phyloP scores from a whole-genome alignment of 2,888 invertebrate genomes.

The Rambutsinella grinnellia region DNA sequence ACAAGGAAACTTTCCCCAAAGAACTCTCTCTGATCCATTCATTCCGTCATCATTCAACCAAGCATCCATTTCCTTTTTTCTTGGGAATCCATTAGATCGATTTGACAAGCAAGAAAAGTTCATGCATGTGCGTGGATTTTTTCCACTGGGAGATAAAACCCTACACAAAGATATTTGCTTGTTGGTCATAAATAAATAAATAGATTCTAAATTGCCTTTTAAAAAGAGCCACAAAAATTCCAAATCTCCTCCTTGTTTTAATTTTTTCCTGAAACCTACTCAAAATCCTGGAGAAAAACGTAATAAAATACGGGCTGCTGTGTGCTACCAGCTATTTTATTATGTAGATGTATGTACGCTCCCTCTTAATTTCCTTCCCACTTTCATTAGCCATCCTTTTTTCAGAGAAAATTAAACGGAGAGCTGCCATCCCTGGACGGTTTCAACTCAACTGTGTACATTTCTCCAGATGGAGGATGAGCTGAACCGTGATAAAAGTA shows the following conservation, averaged over 20 bases:
- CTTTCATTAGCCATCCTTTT: slow-evolving; percentile 41
- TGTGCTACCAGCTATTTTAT: background rate
- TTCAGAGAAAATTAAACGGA: background rate
- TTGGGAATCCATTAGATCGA: slow-evolving; percentile 13
- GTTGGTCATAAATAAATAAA: slow-evolving; percentile 55
- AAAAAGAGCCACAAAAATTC: background rate
- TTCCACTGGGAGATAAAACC: background rate
- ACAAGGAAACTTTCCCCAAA: background rate
- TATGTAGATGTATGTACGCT: background rate
- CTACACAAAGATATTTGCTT: slow-evolving; percentile 31
- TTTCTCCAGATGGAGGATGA: slow-evolving; percentile 39
- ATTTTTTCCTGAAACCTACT: background rate
- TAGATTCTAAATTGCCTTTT: slow-evolving; percentile 13
- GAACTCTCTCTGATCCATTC: no score
- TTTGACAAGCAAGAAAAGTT: no score
- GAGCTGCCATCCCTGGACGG: background rate
- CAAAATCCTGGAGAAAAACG: background rate
- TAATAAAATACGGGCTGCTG: background rate
- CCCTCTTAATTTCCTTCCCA: slow-evolving; percentile 12
- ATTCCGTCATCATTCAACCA: slow-evolving; percentile 1
- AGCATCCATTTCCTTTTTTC: slow-evolving; percentile 25
- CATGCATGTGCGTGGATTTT: no score
- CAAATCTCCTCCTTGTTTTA: background rate
- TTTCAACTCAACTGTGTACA: background rate
- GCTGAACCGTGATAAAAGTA: slow-evolving; percentile 52